phyloP scores from a whole-genome alignment of 2,888 invertebrate species.

The Penaeus monodon region DNA sequence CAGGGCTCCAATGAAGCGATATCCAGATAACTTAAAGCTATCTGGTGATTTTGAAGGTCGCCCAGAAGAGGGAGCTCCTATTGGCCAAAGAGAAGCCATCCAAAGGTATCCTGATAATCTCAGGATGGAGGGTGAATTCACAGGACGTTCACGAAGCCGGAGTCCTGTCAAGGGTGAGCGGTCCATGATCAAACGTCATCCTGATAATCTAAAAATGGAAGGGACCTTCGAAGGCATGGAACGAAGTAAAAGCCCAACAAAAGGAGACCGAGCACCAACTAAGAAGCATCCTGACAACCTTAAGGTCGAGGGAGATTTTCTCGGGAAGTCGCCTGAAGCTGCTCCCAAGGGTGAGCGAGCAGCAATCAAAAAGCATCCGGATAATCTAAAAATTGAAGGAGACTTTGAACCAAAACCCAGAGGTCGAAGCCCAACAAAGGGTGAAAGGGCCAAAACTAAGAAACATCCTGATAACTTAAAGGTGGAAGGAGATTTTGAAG shows the following conservation, averaged over 20 bases:
- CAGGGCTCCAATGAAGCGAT: conserved; percentile 71
- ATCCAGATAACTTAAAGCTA: conserved; percentile 74
- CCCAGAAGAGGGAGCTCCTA: conserved; percentile 67
- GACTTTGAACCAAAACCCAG: conserved; percentile 68
- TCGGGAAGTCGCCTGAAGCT: conserved; percentile 68
- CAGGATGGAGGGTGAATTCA: conserved; percentile 69
- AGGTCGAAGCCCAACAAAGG: conserved; percentile 56
- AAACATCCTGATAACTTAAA: conserved; percentile 63
- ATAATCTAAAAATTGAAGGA: conserved; percentile 63
- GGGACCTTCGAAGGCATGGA: conserved; percentile 69
- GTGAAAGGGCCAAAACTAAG: conserved; percentile 57
- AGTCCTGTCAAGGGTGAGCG: conserved; percentile 68
- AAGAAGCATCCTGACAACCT: conserved; percentile 69
- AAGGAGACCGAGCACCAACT: conserved; percentile 70
- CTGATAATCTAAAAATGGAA: conserved; percentile 71
- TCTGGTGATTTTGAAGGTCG: conserved; percentile 76
- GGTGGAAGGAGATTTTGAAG: conserved; percentile 63
- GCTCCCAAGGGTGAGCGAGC: conserved; percentile 68
- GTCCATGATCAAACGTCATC: conserved; percentile 66
- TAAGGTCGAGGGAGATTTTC: conserved; percentile 75
- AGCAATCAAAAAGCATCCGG: conserved; percentile 67
- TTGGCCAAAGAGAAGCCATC: conserved; percentile 42
- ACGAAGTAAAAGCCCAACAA: conserved; percentile 68
- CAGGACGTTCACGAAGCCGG: conserved; percentile 64
- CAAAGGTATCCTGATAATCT: conserved; percentile 63